Evolutionary conservation across 2,888 invertebrate species (phyloP), one percentile per base, ranked within the genome.

Genomic region (Cryptocheilus praepositus): DNA sequence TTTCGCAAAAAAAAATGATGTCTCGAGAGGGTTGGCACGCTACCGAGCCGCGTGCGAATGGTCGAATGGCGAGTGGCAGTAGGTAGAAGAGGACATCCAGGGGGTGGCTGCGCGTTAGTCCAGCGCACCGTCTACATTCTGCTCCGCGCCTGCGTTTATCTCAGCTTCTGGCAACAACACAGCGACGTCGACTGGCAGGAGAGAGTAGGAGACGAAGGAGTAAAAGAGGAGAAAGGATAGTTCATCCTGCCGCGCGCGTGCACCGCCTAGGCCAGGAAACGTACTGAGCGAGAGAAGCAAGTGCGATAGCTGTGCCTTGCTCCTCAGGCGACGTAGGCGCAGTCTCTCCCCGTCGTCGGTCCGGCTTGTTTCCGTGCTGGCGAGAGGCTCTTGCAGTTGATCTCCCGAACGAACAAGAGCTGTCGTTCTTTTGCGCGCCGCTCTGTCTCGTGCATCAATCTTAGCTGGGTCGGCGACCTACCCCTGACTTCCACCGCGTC

Each of bases 191-290:
- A 15, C 56, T 18, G 21, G 7, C 36, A 15, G 18, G 56, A 18
- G 19, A 28, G 36, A 36, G 36, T 4, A 4, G 36, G 36, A 11
- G 36, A 36, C 2, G 36, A 11, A 11, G 36, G 36, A 7, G 77
- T 64, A 65, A 61, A 67, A 65, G 70, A n/a, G 25, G 28, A 25
- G 25, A 25, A 5, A 25, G 25, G 25, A 25, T 63, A 43, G 63
- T 59, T 65, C 67, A 68, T 74, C 70, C 70, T 71, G 71, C 71
- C 77, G 74, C 77, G 77, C 77, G 77, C 77, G 74, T 70, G 59
- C 71, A 78, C 56, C 66, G 65, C 54, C 70, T 65, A 76, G 62
- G 64, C 8, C 54, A 49, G 49, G 18, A 18, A 18, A 49, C 49
- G n/a, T 49, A 49, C 16, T n/a, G 18, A 49, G 49, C n/a, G 49